phyloP scores from a whole-genome alignment of 1,140 invertebrate species.

The Drosophila ambigua region DNA sequence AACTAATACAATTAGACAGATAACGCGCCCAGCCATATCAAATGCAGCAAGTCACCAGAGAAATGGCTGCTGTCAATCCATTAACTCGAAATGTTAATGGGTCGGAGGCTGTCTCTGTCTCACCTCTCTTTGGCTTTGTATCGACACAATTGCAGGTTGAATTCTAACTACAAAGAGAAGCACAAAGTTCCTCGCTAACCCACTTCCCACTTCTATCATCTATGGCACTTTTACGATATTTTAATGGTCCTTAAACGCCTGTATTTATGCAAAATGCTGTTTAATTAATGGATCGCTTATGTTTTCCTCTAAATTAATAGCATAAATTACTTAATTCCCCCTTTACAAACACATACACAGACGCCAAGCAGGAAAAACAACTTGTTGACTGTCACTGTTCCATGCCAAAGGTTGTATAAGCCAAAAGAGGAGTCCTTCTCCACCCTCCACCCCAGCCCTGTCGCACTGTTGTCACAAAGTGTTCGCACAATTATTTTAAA shows the following conservation, averaged over 20 bases:
- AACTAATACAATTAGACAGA: constrained; percentile 76
- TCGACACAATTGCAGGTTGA: no score
- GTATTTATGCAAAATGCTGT: no score
- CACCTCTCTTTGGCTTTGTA: background rate
- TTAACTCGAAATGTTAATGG: constrained; percentile 26
- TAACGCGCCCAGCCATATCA: constrained; percentile 58
- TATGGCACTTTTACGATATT: no score
- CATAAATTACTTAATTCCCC: constrained; percentile 13
- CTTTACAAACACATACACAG: constrained; percentile 12
- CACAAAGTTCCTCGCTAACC: no score
- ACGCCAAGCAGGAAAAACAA: constrained; percentile 32
- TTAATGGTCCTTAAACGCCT: no score
- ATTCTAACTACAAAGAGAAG: no score
- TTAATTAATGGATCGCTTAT: background rate
- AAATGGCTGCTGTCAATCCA: constrained; percentile 16
- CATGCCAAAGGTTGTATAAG: constrained; percentile 9
- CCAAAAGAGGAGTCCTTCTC: constrained; percentile 22
- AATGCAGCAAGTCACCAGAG: constrained; percentile 27
- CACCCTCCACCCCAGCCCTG: background rate
- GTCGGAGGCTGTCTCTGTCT: constrained; percentile 7
- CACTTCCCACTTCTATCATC: no score
- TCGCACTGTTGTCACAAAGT: constrained; percentile 54
- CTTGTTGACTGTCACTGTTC: constrained; percentile 55
- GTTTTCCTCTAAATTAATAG: background rate
- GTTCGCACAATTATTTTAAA: constrained; percentile 76